Conservation (phyloP, 1,140 invertebrate genomes). For the Micrasema longulum region DNA sequence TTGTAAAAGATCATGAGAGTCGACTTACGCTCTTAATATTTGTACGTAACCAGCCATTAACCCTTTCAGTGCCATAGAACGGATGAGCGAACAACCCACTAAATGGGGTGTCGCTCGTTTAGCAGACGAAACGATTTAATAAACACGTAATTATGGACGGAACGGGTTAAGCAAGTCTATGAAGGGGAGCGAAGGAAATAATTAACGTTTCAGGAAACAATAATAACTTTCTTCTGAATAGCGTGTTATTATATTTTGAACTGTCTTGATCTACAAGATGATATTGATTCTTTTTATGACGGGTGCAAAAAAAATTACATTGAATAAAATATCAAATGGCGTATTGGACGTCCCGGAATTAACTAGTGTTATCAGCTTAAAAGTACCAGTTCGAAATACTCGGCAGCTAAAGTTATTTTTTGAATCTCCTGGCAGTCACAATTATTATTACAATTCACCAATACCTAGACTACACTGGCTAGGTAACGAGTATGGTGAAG, state of each 20-base stretch:
- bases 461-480: no score
- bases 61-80: constrained; percentile 7
- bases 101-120: constrained; percentile 45
- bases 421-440: no score
- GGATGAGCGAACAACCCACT: constrained; percentile 3
- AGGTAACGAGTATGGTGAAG: no score
- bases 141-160: constrained; percentile 50
- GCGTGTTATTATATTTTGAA: not conserved
- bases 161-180: not conserved
- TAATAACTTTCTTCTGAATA: not conserved
- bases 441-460: no score
- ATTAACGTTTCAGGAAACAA: not conserved
- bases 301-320: not conserved
- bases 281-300: no score
- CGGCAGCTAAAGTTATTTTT: no score
- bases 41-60: constrained; percentile 10
- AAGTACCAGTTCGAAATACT: no score
- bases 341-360: no score
- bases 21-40: no score
- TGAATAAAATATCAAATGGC: not conserved
- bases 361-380: no score
- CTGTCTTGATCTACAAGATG: not conserved
- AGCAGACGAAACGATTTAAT: constrained; percentile 52
- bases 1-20: no score
- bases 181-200: constrained; percentile 5